These are phyloP conservation scores for Morelia viridis DNA, from an alignment of 2,797 vertebrate genomes.

Conservation along the genomic window DNA sequence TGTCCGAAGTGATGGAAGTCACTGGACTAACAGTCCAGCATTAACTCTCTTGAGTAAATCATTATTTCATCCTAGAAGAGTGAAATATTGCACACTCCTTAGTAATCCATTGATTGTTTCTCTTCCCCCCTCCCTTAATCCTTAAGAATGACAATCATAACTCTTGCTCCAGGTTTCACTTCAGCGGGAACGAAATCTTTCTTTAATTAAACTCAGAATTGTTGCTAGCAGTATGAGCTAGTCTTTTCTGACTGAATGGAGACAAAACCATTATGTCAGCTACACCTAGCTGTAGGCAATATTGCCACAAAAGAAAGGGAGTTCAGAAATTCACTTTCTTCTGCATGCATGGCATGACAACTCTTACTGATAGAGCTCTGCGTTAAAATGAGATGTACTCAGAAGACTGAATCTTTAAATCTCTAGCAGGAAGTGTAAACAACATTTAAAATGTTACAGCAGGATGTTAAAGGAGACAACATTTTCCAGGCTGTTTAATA, in stretches of 20 bases:
- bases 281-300: conserved; percentile 4
- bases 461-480: neutral
- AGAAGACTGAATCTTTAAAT: neutral
- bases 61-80: neutral
- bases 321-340: neutral
- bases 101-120: conserved; percentile 14
- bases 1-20: neutral
- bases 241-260: neutral
- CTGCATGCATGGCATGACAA: neutral
- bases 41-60: neutral
- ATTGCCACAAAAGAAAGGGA: neutral
- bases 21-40: neutral
- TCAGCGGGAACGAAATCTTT: conserved; percentile 12
- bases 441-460: neutral
- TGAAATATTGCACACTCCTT: neutral
- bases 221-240: neutral
- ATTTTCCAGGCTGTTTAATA: neutral
- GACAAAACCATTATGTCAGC: neutral
- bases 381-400: neutral
- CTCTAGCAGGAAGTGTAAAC: neutral
- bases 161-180: neutral
- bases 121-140: neutral
- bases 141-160: conserved; percentile 18
- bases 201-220: conserved; percentile 15
- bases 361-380: neutral